Evolutionary conservation across 1,140 invertebrate species (phyloP), one percentile per base, ranked within the genome.

Genomic region (Drosophila truncata): DNA sequence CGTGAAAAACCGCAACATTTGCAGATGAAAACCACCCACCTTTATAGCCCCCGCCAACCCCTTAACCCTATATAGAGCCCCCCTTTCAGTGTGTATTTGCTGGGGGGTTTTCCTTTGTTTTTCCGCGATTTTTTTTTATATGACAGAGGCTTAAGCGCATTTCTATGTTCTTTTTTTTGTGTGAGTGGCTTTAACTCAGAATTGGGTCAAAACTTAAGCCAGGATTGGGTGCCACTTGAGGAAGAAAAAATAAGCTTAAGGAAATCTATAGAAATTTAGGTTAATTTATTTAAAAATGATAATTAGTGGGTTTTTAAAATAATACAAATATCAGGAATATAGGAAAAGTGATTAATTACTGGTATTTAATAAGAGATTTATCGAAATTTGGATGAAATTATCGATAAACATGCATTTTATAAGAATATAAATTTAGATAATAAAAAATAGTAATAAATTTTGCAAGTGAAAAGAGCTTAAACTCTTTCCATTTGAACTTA

Each of bases 1-100:
- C 66, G 66, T 70, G 52, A 54, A 70, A 66, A 91, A 83, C 88
- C 84, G 84, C 84, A 88, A 80, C 88, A 71, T 67, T 66, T 65
- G 58, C 79, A 82, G 61, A 73, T 46, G 41, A 42, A 55, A 37
- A 58, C 31, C 47, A 47, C 50, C 60, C 57, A 59, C 69, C 23
- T 27, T 25, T 25, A 23, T 25, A 13, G 23, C 41, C 29, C 13
- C 37, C n/a, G n/a, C 49, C 54, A 37, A 8, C 29, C 25, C 29
- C 27, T 55, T 47, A 39, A 20, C 77, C 42, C 60, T 59, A 54
- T 46, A 20, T 20, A 47, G 23, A 47, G 23, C 49, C 65, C 46
- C 49, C 65, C 13, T 16, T 27, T 25, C 46, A n/a, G 33, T 31
- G 39, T 33, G 13, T 52, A 33, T 49, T 46, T 33, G 20, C 23